A percentile compares a stretch with the other conserved stretches of the same genome.
These are phyloP conservation scores for Torymus aiolomorphi DNA, from an alignment of 2,888 invertebrate genomes.

Conservation along the genomic window DNA sequence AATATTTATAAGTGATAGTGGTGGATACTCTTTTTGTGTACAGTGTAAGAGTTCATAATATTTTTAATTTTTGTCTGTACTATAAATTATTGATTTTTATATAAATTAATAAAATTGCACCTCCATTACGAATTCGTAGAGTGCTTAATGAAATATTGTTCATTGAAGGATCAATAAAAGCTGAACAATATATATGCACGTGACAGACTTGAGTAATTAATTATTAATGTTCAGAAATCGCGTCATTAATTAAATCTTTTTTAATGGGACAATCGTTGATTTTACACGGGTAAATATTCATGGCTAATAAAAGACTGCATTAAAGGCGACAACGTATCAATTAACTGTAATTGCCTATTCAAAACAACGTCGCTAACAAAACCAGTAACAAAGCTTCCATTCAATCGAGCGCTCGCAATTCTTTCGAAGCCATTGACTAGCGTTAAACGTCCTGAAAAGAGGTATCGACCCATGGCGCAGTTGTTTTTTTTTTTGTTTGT, in stretches of 20 bases:
- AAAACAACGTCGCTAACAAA: neutral
- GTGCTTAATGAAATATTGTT: no score
- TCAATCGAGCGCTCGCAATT: neutral
- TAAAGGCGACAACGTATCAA: constrained; percentile 17
- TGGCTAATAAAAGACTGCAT: constrained; percentile 18
- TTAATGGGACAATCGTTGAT: neutral
- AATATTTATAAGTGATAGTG: no score
- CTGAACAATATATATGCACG: neutral
- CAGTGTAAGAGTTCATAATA: no score
- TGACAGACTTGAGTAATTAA: neutral
- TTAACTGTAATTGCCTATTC: constrained; percentile 38
- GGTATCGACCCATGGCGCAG: neutral
- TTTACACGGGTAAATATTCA: neutral
- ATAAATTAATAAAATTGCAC: no score
- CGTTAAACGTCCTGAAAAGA: neutral
- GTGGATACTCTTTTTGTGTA: no score
- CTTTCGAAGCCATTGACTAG: no score
- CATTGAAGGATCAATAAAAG: neutral
- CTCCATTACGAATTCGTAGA: no score
- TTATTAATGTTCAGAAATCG: neutral
- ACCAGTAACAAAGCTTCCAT: constrained; percentile 6
- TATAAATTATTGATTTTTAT: no score
- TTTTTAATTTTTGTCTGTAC: no score
- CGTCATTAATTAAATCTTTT: neutral
- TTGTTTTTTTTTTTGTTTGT: neutral